phyloP scores from a whole-genome alignment of 2,888 invertebrate species.

The Microplitis manilae region DNA sequence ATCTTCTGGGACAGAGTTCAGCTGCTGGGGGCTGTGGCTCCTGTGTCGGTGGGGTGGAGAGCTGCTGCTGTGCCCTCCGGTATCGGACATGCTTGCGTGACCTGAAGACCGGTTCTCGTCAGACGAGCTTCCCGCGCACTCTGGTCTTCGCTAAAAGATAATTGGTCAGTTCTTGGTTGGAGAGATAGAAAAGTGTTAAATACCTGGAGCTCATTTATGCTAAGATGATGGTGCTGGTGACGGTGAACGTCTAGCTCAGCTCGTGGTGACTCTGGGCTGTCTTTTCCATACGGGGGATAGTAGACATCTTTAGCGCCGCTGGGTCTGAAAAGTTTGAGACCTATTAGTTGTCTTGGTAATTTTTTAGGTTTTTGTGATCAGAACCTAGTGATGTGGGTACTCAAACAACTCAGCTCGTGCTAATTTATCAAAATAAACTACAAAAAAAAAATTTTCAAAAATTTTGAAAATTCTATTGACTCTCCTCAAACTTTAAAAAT shows the following conservation, averaged over 20 bases:
- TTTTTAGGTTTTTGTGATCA: neutral
- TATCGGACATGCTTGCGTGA: conserved; percentile 95
- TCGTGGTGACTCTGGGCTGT: conserved; percentile 53
- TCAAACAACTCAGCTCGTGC: neutral
- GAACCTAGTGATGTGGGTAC: neutral
- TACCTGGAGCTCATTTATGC: too few relatives aligned
- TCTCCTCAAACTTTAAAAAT: neutral
- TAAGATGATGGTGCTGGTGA: neutral
- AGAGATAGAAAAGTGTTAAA: too few relatives aligned
- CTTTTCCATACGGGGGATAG: conserved; percentile 62
- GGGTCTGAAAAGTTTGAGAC: conserved; percentile 59
- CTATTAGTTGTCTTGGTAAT: neutral
- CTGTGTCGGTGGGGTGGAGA: conserved; percentile 74
- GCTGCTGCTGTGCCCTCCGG: conserved; percentile 78
- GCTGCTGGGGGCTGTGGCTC: conserved; percentile 73
- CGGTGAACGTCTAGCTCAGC: conserved; percentile 62
- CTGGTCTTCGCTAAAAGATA: conserved; percentile 72
- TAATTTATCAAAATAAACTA: neutral
- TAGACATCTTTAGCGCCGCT: conserved; percentile 67
- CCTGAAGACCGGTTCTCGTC: conserved; percentile 94
- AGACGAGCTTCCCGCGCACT: conserved; percentile 85
- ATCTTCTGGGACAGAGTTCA: conserved; percentile 75
- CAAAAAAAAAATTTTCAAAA: neutral
- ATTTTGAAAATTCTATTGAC: neutral
- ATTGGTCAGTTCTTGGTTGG: conserved; percentile 31